phyloP scores from a whole-genome alignment of 2,113 vertebrate species.

The Pedetes capensis region DNA sequence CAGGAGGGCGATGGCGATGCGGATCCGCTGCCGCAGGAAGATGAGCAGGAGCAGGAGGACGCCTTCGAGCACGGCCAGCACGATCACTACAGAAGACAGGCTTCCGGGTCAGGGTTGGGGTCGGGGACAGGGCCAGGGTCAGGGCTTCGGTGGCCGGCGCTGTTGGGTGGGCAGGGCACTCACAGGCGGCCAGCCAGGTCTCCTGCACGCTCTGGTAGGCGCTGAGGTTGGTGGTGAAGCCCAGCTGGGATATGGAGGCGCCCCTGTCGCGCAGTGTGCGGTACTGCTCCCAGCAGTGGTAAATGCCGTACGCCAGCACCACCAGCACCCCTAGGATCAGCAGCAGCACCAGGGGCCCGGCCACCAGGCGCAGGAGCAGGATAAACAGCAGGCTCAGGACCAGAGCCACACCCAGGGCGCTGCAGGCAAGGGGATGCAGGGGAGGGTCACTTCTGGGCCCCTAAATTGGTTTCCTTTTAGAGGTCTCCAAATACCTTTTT shows the following conservation, averaged over 20 bases:
- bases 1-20: constrained; percentile 91
- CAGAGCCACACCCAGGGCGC: constrained; percentile 88
- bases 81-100: constrained; percentile 78
- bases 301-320: constrained; percentile 90
- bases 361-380: constrained; percentile 88
- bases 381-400: constrained; percentile 90
- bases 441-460: neutral
- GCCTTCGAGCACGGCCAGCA: constrained; percentile 86
- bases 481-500: neutral
- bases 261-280: constrained; percentile 65
- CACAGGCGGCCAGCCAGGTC: constrained; percentile 92
- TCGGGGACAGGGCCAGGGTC: neutral
- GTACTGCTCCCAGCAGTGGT: constrained; percentile 91
- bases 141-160: fast-evolving
- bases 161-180: constrained; percentile 57
- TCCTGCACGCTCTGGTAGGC: constrained; percentile 88
- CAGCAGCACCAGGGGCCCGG: constrained; percentile 88
- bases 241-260: constrained; percentile 81
- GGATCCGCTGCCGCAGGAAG: constrained; percentile 89
- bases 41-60: constrained; percentile 87
- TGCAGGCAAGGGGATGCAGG: constrained; percentile 53
- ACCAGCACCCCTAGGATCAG: constrained; percentile 88
- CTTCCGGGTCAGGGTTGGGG: no score
- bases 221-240: constrained; percentile 87
- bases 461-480: neutral